Evolutionary conservation across 2,797 vertebrate genomes (phyloP).

Genomic region (Syngnathus rostellatus): DNA sequence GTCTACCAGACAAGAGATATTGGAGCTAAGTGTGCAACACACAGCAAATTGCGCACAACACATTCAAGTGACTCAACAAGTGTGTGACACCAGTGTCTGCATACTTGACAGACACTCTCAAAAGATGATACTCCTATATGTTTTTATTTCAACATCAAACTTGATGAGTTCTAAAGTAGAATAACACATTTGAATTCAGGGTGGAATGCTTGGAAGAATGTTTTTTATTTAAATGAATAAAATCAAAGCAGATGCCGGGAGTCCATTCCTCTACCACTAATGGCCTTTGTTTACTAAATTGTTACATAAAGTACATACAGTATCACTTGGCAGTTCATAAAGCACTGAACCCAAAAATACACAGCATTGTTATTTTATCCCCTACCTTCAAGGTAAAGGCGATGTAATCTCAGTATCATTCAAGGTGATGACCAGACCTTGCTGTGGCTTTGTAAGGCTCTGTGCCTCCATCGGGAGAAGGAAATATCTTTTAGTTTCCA

Average conservation of each 20-base stretch:
- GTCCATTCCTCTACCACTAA: not conserved
- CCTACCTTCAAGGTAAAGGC: not conserved
- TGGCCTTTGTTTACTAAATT: not conserved
- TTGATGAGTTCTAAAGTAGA: too few relatives aligned
- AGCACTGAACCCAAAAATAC: not conserved
- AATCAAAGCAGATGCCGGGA: not conserved
- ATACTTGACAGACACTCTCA: slow-evolving; percentile 47
- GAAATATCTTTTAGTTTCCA: slow-evolving; percentile 26
- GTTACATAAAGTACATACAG: not conserved
- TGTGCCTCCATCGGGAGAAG: slow-evolving; percentile 28
- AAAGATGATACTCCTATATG: slow-evolving; percentile 33
- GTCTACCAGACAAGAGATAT: too few relatives aligned
- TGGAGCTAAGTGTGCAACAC: slow-evolving; percentile 23
- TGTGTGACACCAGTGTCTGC: slow-evolving; percentile 41
- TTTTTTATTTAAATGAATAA: not conserved
- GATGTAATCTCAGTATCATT: slow-evolving; percentile 20
- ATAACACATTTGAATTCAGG: not conserved
- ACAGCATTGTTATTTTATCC: not conserved
- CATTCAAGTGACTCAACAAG: slow-evolving; percentile 28
- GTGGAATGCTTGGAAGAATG: not conserved
- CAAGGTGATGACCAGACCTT: slow-evolving; percentile 32
- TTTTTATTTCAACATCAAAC: too few relatives aligned
- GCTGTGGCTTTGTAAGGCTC: slow-evolving; percentile 22
- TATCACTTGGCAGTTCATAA: not conserved
- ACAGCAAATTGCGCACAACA: slow-evolving; percentile 48